Evolutionary conservation across 2,888 invertebrate species (phyloP).

Genomic region (Patella depressa): DNA sequence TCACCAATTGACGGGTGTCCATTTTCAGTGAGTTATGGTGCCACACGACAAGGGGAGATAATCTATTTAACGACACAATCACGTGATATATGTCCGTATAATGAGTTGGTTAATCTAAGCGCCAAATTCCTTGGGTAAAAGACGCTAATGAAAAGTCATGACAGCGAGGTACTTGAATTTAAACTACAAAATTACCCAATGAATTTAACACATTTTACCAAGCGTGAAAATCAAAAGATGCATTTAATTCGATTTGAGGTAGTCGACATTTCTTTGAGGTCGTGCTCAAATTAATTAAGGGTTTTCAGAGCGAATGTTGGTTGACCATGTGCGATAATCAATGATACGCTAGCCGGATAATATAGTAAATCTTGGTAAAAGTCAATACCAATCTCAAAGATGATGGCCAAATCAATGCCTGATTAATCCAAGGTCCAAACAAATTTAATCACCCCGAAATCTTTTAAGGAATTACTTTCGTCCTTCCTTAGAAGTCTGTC

Average conservation of each 20-base stretch:
- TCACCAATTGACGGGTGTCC: conserved; percentile 5
- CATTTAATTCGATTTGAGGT: conserved; percentile 10
- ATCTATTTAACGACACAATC: conserved; percentile 5
- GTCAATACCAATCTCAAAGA: conserved; percentile 23
- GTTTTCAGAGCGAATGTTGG: conserved; percentile 20
- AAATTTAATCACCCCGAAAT: conserved; percentile 17
- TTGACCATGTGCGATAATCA: conserved; percentile 22
- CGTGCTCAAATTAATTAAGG: conserved; percentile 28
- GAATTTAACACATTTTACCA: conserved; percentile 2
- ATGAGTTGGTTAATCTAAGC: not conserved
- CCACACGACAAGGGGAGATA: conserved; percentile 8
- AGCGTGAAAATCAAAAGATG: conserved; percentile 10
- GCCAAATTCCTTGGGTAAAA: conserved; percentile 5
- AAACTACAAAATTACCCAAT: conserved; percentile 7
- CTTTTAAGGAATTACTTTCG: not conserved
- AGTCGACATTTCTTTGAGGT: conserved; percentile 18
- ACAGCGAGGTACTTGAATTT: not conserved
- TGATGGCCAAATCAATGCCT: conserved; percentile 20
- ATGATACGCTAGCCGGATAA: conserved; percentile 21
- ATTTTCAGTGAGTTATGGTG: conserved; percentile 6
- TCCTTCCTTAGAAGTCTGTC: conserved; percentile 8
- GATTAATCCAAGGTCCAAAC: conserved; percentile 20
- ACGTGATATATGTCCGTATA: conserved; percentile 10
- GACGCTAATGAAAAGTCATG: conserved; percentile 7
- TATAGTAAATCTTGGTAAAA: conserved; percentile 25